Evolutionary conservation across 35 echinoderm and acorn worm species (phyloP).

Genomic region (Apostichopus japonicus): DNA sequence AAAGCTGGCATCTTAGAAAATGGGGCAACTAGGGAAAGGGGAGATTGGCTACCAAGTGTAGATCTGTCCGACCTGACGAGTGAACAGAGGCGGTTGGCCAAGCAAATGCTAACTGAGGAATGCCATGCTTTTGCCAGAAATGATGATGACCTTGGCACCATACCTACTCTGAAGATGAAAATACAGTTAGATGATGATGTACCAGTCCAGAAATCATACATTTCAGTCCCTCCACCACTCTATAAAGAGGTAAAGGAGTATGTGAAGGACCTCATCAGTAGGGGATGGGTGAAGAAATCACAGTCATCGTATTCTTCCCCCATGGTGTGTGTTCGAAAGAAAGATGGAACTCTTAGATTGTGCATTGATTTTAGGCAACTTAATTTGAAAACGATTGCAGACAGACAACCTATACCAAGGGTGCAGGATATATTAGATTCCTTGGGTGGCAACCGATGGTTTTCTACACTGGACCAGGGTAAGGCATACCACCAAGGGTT

Average conservation of each 20-base stretch:
- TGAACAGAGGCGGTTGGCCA: slow-evolving; percentile 2
- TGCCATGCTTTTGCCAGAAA: slow-evolving; percentile 28
- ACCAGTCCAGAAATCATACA: slow-evolving; percentile 64
- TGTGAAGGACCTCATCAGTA: slow-evolving; percentile 45
- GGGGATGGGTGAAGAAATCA: slow-evolving; percentile 67
- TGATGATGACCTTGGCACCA: slow-evolving; percentile 47
- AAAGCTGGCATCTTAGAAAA: no score
- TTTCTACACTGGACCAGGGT: no score
- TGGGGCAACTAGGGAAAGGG: neutral
- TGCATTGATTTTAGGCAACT: slow-evolving; percentile 70
- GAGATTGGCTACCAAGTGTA: slow-evolving; percentile 10
- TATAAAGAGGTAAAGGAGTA: neutral
- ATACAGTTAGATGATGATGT: slow-evolving; percentile 46
- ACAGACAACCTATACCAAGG: slow-evolving; percentile 70
- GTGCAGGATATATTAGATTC: slow-evolving; percentile 59
- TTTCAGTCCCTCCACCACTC: slow-evolving; percentile 54
- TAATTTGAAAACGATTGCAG: slow-evolving; percentile 60
- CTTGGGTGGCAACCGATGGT: slow-evolving; percentile 49
- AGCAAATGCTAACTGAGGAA: slow-evolving; percentile 60
- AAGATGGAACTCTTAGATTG: slow-evolving; percentile 56
- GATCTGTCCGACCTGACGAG: slow-evolving; percentile 5
- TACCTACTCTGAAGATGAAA: slow-evolving; percentile 36
- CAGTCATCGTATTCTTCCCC: slow-evolving; percentile 64
- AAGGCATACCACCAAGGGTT: no score
- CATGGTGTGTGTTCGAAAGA: slow-evolving; percentile 71